phyloP scores from a whole-genome alignment of 2,888 invertebrate genomes.

The Campoplex capitator region DNA sequence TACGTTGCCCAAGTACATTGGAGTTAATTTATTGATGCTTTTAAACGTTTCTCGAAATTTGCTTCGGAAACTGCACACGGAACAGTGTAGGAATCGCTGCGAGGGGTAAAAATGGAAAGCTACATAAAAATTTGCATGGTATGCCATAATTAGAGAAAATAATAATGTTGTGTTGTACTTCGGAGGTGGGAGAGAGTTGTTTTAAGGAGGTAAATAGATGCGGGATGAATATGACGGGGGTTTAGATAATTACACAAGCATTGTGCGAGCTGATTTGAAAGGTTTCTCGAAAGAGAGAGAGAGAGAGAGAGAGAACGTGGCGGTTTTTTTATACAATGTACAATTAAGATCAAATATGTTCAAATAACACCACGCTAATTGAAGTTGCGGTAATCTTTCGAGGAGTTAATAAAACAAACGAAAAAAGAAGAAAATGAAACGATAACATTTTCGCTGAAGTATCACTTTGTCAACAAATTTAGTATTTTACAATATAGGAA shows the following conservation, averaged over 20 bases:
- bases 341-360: constrained; percentile 82
- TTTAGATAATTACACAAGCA: constrained; percentile 59
- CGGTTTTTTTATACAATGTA: constrained; percentile 83
- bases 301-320: constrained; percentile 74
- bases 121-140: constrained; percentile 34
- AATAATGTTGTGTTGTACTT: constrained; percentile 47
- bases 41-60: constrained; percentile 27
- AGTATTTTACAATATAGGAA: constrained; percentile 75
- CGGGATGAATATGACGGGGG: constrained; percentile 26
- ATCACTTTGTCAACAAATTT: constrained; percentile 74
- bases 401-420: constrained; percentile 40
- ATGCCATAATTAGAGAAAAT: constrained; percentile 55
- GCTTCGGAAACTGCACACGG: constrained; percentile 30
- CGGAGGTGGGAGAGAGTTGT: constrained; percentile 18
- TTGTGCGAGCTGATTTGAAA: constrained; percentile 68
- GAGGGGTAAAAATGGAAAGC: constrained; percentile 58
- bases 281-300: constrained; percentile 67
- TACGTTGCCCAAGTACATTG: constrained; percentile 34
- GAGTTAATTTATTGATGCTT: constrained; percentile 33
- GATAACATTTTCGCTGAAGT: constrained; percentile 72
- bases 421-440: constrained; percentile 54
- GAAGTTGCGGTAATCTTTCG: constrained; percentile 51
- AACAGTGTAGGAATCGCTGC: constrained; percentile 64
- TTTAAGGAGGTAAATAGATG: constrained; percentile 9
- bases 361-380: constrained; percentile 77